Base-by-base conservation (phyloP, 2,888 invertebrate species). In the Incurvaria masculella region DNA sequence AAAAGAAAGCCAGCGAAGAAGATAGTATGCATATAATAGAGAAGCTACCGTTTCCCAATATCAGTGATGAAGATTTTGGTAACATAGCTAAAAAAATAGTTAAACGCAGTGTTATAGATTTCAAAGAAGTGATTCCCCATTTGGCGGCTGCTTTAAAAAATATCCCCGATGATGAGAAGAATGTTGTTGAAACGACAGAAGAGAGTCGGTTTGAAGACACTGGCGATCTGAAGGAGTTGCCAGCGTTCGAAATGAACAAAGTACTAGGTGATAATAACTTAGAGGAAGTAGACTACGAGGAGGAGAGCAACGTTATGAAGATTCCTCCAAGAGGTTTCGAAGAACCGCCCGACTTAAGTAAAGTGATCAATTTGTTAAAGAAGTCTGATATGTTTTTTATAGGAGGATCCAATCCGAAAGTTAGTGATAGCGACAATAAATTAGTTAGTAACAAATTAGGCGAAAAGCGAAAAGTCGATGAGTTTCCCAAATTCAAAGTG, bases 161-260 rank as follows among this genome's bases (percentile, higher is more conserved):
- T 52, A 26, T 71, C 17, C 41, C 3, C 47, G 58, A 56, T 2
- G 60, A 60, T 1, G 65, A 65, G 49, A 53, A 5, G 62, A 61
- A 59, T 61, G n/a, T n/a, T n/a, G n/a, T 56, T 55, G 26, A 19
- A 6, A 18, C n/a, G 4, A 20, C 14, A 11, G 60, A 65, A 44
- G 66, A 73, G 41, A 67, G 64, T 38, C 57, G 72, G 19, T 73
- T 72, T 38, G 70, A 68, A 0, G 69, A 71, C 14, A 66, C 68
- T 8, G 60, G 61, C 11, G 62, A 62, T 10, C 62, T 65, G 4
- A 55, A 56, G 6, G 59, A 71, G 59, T 57, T 74, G 45, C 66
- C 70, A 52, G 69, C 71, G 33, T 76, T 76, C 41, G 75, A 75
- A 49, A 76, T 75, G 73, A 70, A 72, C 33, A 66, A 70, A 48